phyloP scores from a whole-genome alignment of 2,113 vertebrate genomes.

The Nestor notabilis region DNA sequence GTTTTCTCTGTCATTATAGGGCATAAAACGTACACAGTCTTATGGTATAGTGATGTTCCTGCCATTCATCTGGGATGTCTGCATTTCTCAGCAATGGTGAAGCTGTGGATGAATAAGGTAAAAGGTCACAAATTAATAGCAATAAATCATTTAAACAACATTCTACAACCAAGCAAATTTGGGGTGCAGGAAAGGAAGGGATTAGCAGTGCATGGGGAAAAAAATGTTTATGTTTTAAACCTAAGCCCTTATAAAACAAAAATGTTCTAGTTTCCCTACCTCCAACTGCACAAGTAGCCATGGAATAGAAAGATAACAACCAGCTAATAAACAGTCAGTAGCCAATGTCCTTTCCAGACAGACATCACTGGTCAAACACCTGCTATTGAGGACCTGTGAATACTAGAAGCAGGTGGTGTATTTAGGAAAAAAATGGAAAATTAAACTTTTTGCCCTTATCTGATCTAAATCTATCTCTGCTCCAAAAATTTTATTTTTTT shows the following conservation, averaged over 20 bases:
- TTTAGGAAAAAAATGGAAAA: neutral
- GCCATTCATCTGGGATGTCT: neutral
- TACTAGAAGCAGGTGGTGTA: neutral
- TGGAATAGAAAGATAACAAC: neutral
- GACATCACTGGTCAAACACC: neutral
- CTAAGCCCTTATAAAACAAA: neutral
- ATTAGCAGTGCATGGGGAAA: neutral
- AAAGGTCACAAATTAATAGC: neutral
- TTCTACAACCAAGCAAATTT: neutral
- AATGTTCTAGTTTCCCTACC: neutral
- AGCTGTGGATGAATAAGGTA: neutral
- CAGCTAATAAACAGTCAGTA: neutral
- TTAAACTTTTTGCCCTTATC: neutral
- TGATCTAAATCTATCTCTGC: neutral
- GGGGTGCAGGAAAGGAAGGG: neutral
- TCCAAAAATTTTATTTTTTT: neutral
- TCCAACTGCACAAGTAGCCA: neutral
- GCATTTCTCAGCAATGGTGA: neutral
- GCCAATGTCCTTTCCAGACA: neutral
- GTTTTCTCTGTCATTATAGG: neutral
- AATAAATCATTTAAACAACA: neutral
- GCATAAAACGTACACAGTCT: neutral
- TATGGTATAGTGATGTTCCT: neutral
- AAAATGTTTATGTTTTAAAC: neutral
- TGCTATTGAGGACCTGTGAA: neutral